Conservation (phyloP, 2,797 vertebrate genomes). For the Halcyon badia region DNA sequence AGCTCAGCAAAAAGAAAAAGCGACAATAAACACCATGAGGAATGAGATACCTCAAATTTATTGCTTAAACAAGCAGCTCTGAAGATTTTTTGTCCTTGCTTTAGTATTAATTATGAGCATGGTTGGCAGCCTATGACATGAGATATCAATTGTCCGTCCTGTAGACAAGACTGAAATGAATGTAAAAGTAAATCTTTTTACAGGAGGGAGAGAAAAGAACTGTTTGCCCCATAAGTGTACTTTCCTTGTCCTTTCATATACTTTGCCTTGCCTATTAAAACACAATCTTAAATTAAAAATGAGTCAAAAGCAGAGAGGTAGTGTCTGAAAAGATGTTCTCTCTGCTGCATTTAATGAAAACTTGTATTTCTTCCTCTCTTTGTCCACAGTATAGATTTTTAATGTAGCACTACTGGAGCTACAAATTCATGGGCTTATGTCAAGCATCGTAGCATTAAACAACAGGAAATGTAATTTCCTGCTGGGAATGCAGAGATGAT, state of each 20-base stretch:
- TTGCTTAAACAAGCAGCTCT: not conserved
- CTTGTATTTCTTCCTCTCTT: not conserved
- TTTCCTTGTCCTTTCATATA: not conserved
- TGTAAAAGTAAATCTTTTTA: constrained; percentile 24
- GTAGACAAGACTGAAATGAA: not conserved
- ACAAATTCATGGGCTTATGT: not conserved
- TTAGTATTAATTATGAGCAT: constrained; percentile 32
- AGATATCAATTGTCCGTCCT: constrained; percentile 53
- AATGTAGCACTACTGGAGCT: not conserved
- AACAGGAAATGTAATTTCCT: constrained; percentile 34
- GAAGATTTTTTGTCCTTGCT: not conserved
- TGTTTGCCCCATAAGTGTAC: not conserved
- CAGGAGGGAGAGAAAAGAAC: not conserved
- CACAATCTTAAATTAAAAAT: constrained; percentile 11
- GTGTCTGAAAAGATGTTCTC: not conserved
- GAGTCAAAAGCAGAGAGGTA: not conserved
- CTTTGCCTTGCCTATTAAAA: not conserved
- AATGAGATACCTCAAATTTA: constrained; percentile 39
- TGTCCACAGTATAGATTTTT: not conserved
- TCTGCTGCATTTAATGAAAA: not conserved
- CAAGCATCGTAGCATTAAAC: not conserved
- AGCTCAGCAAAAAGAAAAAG: not conserved
- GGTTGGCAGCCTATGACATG: not conserved
- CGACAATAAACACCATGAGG: not conserved
- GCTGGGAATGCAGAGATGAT: not conserved